Evolutionary conservation across 2,113 vertebrate genomes (phyloP).

Genomic region (Nothobranchius kuhntae): DNA sequence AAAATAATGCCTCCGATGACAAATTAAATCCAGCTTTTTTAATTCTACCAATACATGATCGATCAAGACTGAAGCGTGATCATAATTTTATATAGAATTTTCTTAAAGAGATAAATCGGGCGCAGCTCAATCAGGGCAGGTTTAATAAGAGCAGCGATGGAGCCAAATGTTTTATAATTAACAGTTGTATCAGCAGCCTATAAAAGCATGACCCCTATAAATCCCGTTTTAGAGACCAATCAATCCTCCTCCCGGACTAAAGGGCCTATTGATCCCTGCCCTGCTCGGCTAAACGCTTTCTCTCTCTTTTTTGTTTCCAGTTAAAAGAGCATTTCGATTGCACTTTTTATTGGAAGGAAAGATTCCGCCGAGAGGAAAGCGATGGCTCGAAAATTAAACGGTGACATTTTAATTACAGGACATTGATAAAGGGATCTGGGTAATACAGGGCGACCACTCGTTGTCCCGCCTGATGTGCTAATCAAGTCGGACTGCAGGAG

Average conservation of each 20-base stretch:
- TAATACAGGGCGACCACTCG: slow-evolving; percentile 73
- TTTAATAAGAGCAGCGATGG: slow-evolving; percentile 89
- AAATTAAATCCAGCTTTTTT: too few species aligned
- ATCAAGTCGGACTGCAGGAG: slow-evolving; percentile 70
- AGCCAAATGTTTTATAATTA: slow-evolving; percentile 92
- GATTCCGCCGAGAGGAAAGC: slow-evolving; percentile 84
- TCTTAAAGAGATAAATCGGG: slow-evolving; percentile 82
- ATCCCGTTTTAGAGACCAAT: slow-evolving; percentile 92
- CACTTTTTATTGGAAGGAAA: slow-evolving; percentile 86
- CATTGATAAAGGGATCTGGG: slow-evolving; percentile 87
- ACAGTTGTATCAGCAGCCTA: slow-evolving; percentile 90
- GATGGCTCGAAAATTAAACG: slow-evolving; percentile 87
- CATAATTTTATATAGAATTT: slow-evolving; percentile 2
- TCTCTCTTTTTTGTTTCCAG: slow-evolving; percentile 74
- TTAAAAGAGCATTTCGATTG: slow-evolving; percentile 88
- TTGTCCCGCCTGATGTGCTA: slow-evolving; percentile 66
- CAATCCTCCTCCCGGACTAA: slow-evolving; percentile 84
- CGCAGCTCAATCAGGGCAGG: slow-evolving; percentile 83
- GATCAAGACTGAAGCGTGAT: too few species aligned
- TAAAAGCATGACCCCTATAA: slow-evolving; percentile 94
- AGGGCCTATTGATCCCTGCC: slow-evolving; percentile 83
- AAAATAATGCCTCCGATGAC: too few species aligned
- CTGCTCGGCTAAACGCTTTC: slow-evolving; percentile 69
- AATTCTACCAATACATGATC: too few species aligned
- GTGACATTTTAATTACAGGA: slow-evolving; percentile 97